These are phyloP conservation scores for Anoplolepis gracilipes DNA, from an alignment of 1,140 invertebrate genomes.

Conservation along the genomic window DNA sequence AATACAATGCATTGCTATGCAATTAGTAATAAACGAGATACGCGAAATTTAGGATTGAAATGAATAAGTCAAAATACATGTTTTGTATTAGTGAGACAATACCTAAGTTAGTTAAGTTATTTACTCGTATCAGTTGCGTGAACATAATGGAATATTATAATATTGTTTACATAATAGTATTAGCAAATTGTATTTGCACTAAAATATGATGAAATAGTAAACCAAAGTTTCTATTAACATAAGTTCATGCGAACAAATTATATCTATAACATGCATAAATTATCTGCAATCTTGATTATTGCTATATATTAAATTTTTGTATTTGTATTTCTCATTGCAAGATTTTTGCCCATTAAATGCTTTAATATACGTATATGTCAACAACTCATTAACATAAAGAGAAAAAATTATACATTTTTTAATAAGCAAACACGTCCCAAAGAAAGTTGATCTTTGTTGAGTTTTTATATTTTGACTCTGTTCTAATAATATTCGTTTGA, in stretches of 20 bases:
- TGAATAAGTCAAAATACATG: constrained; percentile 24
- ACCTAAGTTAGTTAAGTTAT: constrained; percentile 34
- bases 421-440: neutral
- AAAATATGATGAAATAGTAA: constrained; percentile 18
- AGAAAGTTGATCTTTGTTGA: neutral
- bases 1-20: constrained; percentile 45
- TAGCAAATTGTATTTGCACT: constrained; percentile 35
- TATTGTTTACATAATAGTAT: constrained; percentile 20
- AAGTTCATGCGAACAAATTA: neutral
- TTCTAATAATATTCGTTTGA: neutral
- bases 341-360: neutral
- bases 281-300: constrained; percentile 6
- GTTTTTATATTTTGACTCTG: constrained; percentile 23
- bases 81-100: constrained; percentile 54
- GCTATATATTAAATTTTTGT: constrained; percentile 7
- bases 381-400: neutral
- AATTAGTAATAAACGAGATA: constrained; percentile 49
- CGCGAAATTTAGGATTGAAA: constrained; percentile 36
- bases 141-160: neutral
- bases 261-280: neutral
- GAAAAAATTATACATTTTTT: neutral
- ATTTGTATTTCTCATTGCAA: constrained; percentile 8
- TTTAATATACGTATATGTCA: constrained; percentile 6
- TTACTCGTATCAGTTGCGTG: neutral
- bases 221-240: constrained; percentile 45